Evolutionary conservation across 2,113 vertebrate species (phyloP), one percentile per base, ranked within the genome.

Genomic region (Steatornis caripensis): DNA sequence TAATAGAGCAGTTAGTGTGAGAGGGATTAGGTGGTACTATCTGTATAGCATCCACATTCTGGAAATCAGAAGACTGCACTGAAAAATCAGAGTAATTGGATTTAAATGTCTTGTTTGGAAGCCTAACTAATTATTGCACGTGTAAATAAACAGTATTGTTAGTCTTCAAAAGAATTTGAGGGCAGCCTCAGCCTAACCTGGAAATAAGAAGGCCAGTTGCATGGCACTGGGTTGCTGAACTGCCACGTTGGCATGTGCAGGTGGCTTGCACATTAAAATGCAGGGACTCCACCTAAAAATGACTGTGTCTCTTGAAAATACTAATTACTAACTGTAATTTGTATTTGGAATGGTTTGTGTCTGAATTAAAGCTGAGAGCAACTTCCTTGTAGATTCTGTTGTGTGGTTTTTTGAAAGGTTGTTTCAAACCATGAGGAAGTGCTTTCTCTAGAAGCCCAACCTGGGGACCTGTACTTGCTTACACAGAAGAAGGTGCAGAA

Each of bases 401-500:
- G 29, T 12, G 48, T 80, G 75, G 69, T 62, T 87, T 87, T 92
- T 34, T 54, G 22, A 78, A 89, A 78, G 66, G 46, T 41, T 88
- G 24, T 49, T 84, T 91, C 65, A 72, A 76, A 53, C 43, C 39
- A 37, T 29, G 45, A 24, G 18, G 54, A 80, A 9, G 24, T 27
- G 60, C 83, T 62, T 83, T 74, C 49, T 77, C 43, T 36, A 55
- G 81, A 65, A 88, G 69, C 45, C 58, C 34, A 18, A 11, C 68
- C 45, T 68, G 27, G 68, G 77, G 29, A 70, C 49, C 83, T 88
- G 2, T 49, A 61, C 37, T 39, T 89, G 18, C 60, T 90, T 15
- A 82, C 54, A 32, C 48, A 84, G 79, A 86, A 90, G n/a, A 34
- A 64, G n/a, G 41, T 86, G 55, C 82, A 66, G 66, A 93, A 91